Percentiles rank a stretch among this genome's conserved stretches.
Evolutionary conservation across 1,140 invertebrate species (phyloP).

Genomic region (Oedothorax gibbosus): DNA sequence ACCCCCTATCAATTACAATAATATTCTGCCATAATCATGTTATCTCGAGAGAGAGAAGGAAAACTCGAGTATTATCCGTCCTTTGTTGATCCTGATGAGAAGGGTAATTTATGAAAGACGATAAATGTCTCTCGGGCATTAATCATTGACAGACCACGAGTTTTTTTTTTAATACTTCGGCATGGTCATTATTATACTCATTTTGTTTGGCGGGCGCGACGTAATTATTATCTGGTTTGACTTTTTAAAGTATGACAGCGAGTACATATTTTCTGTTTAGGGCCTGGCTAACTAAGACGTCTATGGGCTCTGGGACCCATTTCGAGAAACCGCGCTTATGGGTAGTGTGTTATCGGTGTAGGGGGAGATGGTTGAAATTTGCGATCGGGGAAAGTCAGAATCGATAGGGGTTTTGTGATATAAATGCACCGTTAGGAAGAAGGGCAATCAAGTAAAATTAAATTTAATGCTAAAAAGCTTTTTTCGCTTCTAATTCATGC

Average conservation of each 20-base stretch:
- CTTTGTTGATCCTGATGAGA: conserved; percentile 49
- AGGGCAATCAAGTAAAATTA: too few species aligned
- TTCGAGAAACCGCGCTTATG: conserved; percentile 3
- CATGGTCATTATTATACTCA: conserved; percentile 38
- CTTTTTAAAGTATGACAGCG: conserved; percentile 32
- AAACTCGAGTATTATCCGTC: conserved; percentile 52
- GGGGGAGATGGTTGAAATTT: conserved; percentile 14
- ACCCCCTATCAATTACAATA: conserved; percentile 61
- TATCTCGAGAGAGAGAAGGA: conserved; percentile 49
- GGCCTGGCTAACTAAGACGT: conserved; percentile 29
- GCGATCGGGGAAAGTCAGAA: not conserved
- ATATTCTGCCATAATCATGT: conserved; percentile 57
- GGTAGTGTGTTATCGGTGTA: not conserved
- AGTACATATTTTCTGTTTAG: conserved; percentile 48
- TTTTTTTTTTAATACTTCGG: conserved; percentile 12
- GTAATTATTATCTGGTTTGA: conserved; percentile 50
- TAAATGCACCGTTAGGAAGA: too few species aligned
- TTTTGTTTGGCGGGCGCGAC: not conserved
- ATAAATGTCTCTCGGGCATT: conserved; percentile 56
- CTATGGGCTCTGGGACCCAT: conserved; percentile 8
- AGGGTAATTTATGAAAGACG: conserved; percentile 59
- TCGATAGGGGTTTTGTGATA: too few species aligned
- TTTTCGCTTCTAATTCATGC: too few species aligned
- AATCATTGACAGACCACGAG: conserved; percentile 57
- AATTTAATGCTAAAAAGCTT: too few species aligned